A percentile compares a stretch with the other conserved stretches of the same genome.
Conservation (phyloP, 35 echinoderm and acorn worm species). For the Lytechinus variegatus region DNA sequence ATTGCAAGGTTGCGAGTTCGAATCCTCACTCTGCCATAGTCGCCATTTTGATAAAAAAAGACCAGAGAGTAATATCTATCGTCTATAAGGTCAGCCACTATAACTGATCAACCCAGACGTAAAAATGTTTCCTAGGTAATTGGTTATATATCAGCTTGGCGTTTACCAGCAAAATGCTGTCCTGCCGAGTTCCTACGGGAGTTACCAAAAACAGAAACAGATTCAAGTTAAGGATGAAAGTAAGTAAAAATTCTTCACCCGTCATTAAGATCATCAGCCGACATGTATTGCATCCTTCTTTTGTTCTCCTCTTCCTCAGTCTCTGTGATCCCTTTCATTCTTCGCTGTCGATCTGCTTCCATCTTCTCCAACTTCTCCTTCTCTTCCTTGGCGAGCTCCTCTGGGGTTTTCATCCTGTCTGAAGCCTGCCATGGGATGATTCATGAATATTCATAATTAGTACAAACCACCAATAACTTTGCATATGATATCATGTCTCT, state of each 20-base stretch:
- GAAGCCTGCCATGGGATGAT: conserved; percentile 67
- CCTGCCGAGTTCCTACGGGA: too few species aligned
- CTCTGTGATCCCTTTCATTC: conserved; percentile 86
- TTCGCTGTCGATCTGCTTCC: conserved; percentile 89
- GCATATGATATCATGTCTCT: too few species aligned
- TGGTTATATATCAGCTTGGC: too few species aligned
- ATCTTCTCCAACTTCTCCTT: conserved; percentile 83
- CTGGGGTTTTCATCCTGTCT: conserved; percentile 95
- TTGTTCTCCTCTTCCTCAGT: conserved; percentile 62
- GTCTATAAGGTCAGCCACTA: too few species aligned
- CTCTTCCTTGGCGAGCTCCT: conserved; percentile 90
- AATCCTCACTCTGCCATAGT: too few species aligned
- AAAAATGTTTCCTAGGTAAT: too few species aligned
- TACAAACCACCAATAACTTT: too few species aligned
- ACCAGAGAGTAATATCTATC: too few species aligned
- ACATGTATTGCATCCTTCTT: conserved; percentile 58
- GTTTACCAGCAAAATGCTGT: neutral
- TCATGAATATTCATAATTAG: neutral
- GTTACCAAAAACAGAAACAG: neutral
- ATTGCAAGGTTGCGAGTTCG: too few species aligned
- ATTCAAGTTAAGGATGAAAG: neutral
- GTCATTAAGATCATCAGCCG: conserved; percentile 95
- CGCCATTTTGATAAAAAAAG: too few species aligned
- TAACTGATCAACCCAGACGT: too few species aligned
- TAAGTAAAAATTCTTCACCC: conserved; percentile 49